Evolutionary conservation across 37 sponge, comb jelly and placozoan genomes (phyloP).

Genomic region (Dysidea cf. avara): DNA sequence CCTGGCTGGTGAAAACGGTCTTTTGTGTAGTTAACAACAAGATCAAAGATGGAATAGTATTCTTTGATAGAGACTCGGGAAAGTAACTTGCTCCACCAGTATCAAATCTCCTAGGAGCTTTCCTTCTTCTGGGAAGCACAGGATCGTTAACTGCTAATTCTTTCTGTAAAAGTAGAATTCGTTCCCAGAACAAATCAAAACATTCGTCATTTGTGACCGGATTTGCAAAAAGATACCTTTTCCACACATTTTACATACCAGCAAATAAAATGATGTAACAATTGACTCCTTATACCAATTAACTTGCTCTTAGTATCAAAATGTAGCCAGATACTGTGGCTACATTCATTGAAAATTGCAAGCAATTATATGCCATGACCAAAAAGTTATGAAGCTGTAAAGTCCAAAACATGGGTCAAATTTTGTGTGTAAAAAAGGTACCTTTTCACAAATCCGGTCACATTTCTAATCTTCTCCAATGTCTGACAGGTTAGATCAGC

Average conservation of each 20-base stretch:
- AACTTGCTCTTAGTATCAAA: no score
- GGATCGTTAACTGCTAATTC: constrained; percentile 11
- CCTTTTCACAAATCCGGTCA: not conserved
- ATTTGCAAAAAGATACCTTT: no score
- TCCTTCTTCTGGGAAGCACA: constrained; percentile 41
- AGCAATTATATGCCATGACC: no score
- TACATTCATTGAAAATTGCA: no score
- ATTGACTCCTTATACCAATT: no score
- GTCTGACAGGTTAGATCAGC: constrained; percentile 44
- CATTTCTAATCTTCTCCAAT: constrained; percentile 21
- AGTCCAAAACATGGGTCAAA: no score
- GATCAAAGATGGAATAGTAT: constrained; percentile 42
- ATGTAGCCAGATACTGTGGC: no score
- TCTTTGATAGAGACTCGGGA: constrained; percentile 20
- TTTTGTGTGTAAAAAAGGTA: no score
- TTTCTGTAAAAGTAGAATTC: constrained; percentile 5
- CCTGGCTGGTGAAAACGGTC: constrained; percentile 33
- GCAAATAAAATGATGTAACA: no score
- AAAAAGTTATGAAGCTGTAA: no score
- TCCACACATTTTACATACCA: no score
- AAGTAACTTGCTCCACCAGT: constrained; percentile 15
- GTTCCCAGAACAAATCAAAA: constrained; percentile 45
- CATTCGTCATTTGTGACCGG: constrained; percentile 26
- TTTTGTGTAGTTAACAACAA: constrained; percentile 9
- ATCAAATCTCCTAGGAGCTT: constrained; percentile 34